phyloP scores from a whole-genome alignment of 2,797 vertebrate species.

The Cichlasoma orientale region DNA sequence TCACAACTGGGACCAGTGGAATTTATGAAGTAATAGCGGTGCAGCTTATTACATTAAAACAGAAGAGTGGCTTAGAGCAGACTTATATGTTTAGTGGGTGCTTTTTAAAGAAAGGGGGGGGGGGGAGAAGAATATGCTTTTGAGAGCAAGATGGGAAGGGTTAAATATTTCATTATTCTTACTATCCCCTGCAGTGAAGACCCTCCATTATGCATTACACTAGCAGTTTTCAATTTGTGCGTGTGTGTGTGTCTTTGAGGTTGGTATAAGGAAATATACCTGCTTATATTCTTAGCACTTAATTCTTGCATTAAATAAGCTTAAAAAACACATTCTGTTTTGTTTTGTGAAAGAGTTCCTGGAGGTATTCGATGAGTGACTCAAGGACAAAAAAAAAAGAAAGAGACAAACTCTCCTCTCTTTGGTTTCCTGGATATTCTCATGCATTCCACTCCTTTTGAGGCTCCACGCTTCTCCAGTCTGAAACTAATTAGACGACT shows the following conservation, averaged over 20 bases:
- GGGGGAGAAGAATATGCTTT: background rate
- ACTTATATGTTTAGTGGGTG: background rate
- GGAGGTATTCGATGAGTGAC: background rate
- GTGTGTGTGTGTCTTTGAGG: background rate
- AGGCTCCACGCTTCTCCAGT: background rate
- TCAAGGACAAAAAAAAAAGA: background rate
- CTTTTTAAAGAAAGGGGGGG: background rate
- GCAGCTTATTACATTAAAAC: background rate
- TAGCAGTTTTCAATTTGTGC: background rate
- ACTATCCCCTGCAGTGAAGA: constrained; percentile 44
- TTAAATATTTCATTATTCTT: constrained; percentile 56
- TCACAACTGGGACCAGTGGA: background rate
- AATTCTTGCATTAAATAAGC: background rate
- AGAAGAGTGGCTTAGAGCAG: background rate
- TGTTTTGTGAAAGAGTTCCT: background rate
- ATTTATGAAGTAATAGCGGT: constrained; percentile 22
- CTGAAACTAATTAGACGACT: constrained; percentile 4
- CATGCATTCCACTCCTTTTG: background rate
- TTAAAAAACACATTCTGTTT: background rate
- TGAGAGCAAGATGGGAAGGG: constrained; percentile 23
- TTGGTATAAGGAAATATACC: background rate
- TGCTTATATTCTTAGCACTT: background rate
- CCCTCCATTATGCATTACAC: constrained; percentile 28
- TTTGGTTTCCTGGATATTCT: background rate
- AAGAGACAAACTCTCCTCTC: background rate